Base-by-base conservation (phyloP, 2,113 vertebrate genomes). In the Scomber japonicus region DNA sequence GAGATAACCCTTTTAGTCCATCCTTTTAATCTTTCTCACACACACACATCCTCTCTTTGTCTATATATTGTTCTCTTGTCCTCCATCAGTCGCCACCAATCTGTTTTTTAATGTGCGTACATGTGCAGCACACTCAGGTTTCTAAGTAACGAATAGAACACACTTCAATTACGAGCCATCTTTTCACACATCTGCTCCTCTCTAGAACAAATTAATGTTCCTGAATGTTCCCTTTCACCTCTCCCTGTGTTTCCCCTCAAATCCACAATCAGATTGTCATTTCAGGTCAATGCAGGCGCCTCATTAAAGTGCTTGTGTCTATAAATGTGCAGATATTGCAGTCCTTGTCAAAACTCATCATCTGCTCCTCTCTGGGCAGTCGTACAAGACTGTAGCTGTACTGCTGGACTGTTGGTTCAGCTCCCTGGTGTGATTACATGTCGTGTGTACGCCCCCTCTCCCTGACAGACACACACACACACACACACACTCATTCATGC, bases 1-100 rank as follows among this genome's bases (percentile, higher is more conserved):
- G 53, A 83, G 60, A 81, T 90, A 85, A 91, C 35, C 89, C 84
- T 86, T 87, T 90, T 15, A 72, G 62, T 56, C 64, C 53, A 69
- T 68, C 68, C 76, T 78, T 88, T 85, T 82, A 86, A 91, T 90
- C 86, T 80, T 49, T 72, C 68, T 40, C 45, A 30, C 65, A 8
- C 30, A 31, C 65, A 15, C 61, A 40, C 31, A 19, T 6, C 17
- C 24, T 24, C 50, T 61, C 49, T 85, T 54, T 70, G 50, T 82
- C 40, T 55, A 4, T 56, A 11, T 50, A 27, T 53, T 44, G 19
- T n/a, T 69, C 35, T 53, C 51, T 80, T 54, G 40, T 21, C 69
- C 79, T 62, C 8, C 46, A 24, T 81, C 66, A 61, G 21, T 70
- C 19, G 11, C 21, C 49, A 53, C n/a, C 31, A 35, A 35, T 13